phyloP scores from a whole-genome alignment of 2,113 vertebrate genomes.

The Vidua macroura region DNA sequence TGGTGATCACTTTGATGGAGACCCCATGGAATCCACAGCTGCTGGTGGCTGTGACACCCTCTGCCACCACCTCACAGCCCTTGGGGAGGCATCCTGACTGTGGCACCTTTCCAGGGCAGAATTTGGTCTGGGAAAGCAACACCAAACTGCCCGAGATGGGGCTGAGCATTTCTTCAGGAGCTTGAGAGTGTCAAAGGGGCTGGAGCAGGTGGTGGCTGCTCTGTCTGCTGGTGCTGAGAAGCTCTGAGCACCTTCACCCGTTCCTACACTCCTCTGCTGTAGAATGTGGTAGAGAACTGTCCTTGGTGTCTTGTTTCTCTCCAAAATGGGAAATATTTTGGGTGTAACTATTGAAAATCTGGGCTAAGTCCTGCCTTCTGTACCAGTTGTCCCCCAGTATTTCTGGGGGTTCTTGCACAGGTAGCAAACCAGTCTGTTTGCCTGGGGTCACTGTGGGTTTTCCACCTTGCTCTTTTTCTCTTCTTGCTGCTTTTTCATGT shows the following conservation, averaged over 20 bases:
- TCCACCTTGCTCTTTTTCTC: not conserved
- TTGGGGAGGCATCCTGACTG: not conserved
- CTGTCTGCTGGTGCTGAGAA: not conserved
- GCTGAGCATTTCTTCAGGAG: not conserved
- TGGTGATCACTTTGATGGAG: not conserved
- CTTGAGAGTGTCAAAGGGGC: accelerated
- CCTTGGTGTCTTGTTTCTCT: not conserved
- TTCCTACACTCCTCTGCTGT: not conserved
- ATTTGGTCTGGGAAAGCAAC: not conserved
- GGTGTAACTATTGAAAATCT: not conserved
- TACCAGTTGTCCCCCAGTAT: not conserved
- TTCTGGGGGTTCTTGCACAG: not conserved
- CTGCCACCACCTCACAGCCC: not conserved
- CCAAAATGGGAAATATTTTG: not conserved
- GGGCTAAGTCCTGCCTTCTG: not conserved
- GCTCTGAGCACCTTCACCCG: not conserved
- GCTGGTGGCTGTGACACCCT: not conserved
- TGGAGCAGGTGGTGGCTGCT: not conserved
- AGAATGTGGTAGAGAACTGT: not conserved
- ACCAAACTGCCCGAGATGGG: not conserved
- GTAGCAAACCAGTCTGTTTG: not conserved
- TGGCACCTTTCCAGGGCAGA: not conserved
- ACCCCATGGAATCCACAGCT: accelerated
- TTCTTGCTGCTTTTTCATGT: not conserved
- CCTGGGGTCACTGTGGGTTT: not conserved